Evolutionary conservation across 1,140 invertebrate genomes (phyloP).

Genomic region (Heliconius himera): DNA sequence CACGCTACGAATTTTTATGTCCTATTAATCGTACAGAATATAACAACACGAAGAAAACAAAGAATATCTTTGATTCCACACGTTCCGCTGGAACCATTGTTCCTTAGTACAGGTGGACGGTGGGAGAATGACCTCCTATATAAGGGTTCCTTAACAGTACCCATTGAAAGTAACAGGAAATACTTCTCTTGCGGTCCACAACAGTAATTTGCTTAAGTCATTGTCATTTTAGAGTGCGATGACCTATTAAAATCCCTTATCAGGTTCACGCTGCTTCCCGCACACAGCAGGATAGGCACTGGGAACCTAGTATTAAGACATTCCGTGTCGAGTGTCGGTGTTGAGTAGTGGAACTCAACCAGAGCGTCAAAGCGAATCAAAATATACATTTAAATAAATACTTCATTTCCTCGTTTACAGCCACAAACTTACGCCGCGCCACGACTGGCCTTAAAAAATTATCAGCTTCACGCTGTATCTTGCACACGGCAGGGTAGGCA

Average conservation of each 20-base stretch:
- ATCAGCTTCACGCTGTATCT: background rate
- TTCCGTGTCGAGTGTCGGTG: too few species aligned
- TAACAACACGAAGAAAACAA: constrained; percentile 62
- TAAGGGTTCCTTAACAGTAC: constrained; percentile 67
- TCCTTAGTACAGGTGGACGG: constrained; percentile 48
- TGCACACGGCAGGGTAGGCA: too few species aligned
- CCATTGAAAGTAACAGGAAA: constrained; percentile 67
- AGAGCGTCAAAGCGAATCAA: too few species aligned
- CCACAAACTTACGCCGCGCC: too few species aligned
- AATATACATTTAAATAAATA: too few species aligned
- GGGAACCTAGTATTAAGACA: too few species aligned
- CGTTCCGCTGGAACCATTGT: constrained; percentile 68
- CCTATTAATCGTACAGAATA: constrained; percentile 58
- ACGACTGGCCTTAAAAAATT: background rate
- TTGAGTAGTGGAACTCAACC: too few species aligned
- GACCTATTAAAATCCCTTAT: constrained; percentile 42
- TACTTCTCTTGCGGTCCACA: constrained; percentile 46
- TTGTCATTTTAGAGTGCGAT: constrained; percentile 46
- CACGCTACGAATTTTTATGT: constrained; percentile 75
- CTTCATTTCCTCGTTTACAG: too few species aligned
- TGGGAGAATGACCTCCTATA: constrained; percentile 71
- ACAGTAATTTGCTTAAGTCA: constrained; percentile 45
- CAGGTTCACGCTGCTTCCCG: too few species aligned
- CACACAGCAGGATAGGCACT: too few species aligned
- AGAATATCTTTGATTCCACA: constrained; percentile 58